Evolutionary conservation across 2,888 invertebrate genomes (phyloP), one percentile per base, ranked within the genome.

Genomic region (Alloscopus bannaensis): DNA sequence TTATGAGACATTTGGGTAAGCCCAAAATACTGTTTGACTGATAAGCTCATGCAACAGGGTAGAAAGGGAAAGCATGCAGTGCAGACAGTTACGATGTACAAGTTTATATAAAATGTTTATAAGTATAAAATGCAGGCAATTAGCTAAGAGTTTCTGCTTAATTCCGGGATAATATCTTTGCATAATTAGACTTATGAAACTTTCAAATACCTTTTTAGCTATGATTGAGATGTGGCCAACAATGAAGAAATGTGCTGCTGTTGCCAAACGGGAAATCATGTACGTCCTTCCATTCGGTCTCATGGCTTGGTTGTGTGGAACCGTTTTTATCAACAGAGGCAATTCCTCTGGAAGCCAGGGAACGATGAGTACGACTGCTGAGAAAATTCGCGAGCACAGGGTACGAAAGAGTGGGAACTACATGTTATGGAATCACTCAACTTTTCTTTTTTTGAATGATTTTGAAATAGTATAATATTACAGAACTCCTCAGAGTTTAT

Each of bases 221-320:
- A 94, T 96, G 94, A 94, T 95, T 88, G 92, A 94, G 87, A 91
- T 96, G 87, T 97, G 96, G 96, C 95, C 94, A 16, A 91, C 93
- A 28, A 95, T 96, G 93, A 93, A 93, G 86, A 93, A 94, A 68
- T 90, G 92, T 83, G 91, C 92, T 22, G 90, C 91, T 16, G 89
- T 93, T 50, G 92, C 92, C n/a, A 92, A 92, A 86, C 91, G 91
- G 86, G 92, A 92, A 86, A 88, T 93, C 75, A 90, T 92, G 83
- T 93, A 91, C 86, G 90, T 91, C 0, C 91, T 92, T 88, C 91
- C 92, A 0, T 93, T 93, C 87, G 93, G 93, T 2, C 87, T 92
- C 29, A 90, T 91, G 0, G 91, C 92, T 28, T 92, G 91, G 88
- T 89, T 93, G 11, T 91, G 91, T 42, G 93, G 93, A 22, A 91